phyloP scores from a whole-genome alignment of 2,888 invertebrate species.

The Campoplex capitator region DNA sequence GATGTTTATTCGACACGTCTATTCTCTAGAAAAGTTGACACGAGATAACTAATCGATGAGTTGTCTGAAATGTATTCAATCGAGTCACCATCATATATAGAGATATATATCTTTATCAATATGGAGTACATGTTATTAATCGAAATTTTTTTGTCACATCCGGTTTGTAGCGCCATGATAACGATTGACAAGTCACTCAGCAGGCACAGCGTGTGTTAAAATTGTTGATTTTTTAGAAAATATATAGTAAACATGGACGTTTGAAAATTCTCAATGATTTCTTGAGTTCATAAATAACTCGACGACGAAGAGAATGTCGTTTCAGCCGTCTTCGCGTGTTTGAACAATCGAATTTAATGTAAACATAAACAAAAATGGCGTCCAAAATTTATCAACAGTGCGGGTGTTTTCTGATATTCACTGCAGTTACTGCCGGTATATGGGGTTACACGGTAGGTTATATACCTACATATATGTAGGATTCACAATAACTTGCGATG shows the following conservation, averaged over 20 bases:
- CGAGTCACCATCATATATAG: not conserved
- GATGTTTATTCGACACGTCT: not conserved
- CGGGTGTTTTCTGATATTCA: too few species aligned
- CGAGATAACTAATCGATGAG: slow-evolving; percentile 29
- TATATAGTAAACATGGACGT: not conserved
- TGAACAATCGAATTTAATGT: not conserved
- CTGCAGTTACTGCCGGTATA: too few species aligned
- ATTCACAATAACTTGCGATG: too few species aligned
- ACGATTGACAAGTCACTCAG: not conserved
- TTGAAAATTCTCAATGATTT: not conserved
- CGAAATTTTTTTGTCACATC: not conserved
- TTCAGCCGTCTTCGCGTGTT: not conserved
- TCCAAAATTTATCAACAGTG: not conserved
- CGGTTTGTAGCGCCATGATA: slow-evolving; percentile 15
- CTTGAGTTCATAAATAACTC: not conserved
- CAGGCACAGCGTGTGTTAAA: not conserved
- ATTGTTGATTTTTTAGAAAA: not conserved
- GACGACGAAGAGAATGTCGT: not conserved
- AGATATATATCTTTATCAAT: not conserved
- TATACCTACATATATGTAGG: too few species aligned
- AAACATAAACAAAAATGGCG: slow-evolving; percentile 1
- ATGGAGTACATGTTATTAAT: slow-evolving; percentile 19
- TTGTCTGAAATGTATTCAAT: slow-evolving; percentile 12
- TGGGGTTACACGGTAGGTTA: too few species aligned
- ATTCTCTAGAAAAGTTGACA: slow-evolving; percentile 6